Percentiles rank a stretch among this genome's conserved stretches.
Evolutionary conservation across 2,797 vertebrate species (phyloP).

Genomic region (Aratinga solstitialis): DNA sequence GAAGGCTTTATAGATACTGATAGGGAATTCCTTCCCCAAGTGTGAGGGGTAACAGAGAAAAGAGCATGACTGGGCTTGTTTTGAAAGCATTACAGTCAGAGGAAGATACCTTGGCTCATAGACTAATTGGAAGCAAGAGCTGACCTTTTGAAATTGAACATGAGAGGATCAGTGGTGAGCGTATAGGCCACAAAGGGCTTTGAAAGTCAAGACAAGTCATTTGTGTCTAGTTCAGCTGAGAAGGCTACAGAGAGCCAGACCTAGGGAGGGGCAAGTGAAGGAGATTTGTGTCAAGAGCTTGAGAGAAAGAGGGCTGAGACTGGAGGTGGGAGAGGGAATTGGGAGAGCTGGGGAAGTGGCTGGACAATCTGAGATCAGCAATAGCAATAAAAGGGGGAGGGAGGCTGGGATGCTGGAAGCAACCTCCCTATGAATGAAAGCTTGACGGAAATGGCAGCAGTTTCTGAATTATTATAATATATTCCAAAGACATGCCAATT

Average conservation of each 20-base stretch:
- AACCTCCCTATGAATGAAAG: conserved; percentile 44
- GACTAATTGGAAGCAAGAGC: conserved; percentile 58
- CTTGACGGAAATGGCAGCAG: conserved; percentile 57
- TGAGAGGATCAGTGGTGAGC: conserved; percentile 56
- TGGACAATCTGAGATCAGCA: conserved; percentile 43
- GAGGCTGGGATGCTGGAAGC: background rate
- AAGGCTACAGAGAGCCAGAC: conserved; percentile 31
- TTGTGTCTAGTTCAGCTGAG: conserved; percentile 53
- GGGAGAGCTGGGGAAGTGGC: conserved; percentile 12
- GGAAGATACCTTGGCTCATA: conserved; percentile 12
- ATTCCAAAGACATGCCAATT: conserved; percentile 64
- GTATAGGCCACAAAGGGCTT: conserved; percentile 50
- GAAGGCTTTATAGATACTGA: conserved; percentile 24
- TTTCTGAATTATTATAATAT: conserved; percentile 64
- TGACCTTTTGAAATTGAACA: conserved; percentile 59
- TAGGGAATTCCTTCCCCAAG: conserved; percentile 11
- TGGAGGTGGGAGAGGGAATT: conserved; percentile 23
- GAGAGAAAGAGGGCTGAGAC: conserved; percentile 23
- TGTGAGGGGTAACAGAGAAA: conserved; percentile 21
- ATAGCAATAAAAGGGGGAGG: background rate
- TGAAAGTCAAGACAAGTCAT: conserved; percentile 53
- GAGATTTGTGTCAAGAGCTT: conserved; percentile 32
- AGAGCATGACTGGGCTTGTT: conserved; percentile 23
- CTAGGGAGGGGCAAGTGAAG: background rate
- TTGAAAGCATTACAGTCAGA: conserved; percentile 31